phyloP scores from a whole-genome alignment of 2,888 invertebrate genomes.

The Coleophora flavipennella region DNA sequence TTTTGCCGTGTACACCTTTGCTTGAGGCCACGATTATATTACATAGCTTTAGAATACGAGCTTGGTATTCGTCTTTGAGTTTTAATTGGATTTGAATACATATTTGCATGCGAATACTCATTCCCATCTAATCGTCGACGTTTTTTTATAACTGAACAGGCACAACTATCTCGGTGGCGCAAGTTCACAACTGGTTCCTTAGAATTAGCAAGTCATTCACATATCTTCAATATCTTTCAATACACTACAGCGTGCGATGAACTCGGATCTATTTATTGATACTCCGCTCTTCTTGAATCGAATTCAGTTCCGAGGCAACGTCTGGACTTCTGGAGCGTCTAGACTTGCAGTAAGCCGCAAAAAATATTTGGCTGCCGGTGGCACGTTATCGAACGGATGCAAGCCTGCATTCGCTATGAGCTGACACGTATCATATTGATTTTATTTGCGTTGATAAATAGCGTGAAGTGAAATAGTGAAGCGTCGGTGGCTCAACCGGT shows the following conservation, averaged over 20 bases:
- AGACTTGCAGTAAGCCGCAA: conserved; percentile 34
- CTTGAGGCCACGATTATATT: neutral
- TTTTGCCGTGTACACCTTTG: neutral
- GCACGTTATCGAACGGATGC: neutral
- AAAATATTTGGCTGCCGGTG: conserved; percentile 12
- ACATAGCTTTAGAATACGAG: neutral
- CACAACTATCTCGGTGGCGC: too few relatives aligned
- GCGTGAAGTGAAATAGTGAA: too few relatives aligned
- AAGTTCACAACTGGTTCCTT: too few relatives aligned
- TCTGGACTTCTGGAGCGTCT: conserved; percentile 58
- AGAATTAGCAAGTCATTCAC: conserved; percentile 1
- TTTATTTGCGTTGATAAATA: too few relatives aligned
- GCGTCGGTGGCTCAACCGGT: too few relatives aligned
- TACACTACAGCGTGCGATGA: conserved; percentile 28
- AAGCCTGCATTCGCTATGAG: too few relatives aligned
- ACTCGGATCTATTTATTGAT: conserved; percentile 52
- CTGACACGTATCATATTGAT: too few relatives aligned
- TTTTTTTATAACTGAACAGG: too few relatives aligned
- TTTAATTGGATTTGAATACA: too few relatives aligned
- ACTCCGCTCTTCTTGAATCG: conserved; percentile 31
- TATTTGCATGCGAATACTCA: too few relatives aligned
- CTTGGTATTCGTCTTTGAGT: neutral
- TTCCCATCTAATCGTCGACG: too few relatives aligned
- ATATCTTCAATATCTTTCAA: conserved; percentile 17
- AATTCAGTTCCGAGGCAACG: conserved; percentile 41